These are phyloP conservation scores for Anthoscopus minutus DNA, from an alignment of 2,113 vertebrate genomes.

Conservation along the genomic window DNA sequence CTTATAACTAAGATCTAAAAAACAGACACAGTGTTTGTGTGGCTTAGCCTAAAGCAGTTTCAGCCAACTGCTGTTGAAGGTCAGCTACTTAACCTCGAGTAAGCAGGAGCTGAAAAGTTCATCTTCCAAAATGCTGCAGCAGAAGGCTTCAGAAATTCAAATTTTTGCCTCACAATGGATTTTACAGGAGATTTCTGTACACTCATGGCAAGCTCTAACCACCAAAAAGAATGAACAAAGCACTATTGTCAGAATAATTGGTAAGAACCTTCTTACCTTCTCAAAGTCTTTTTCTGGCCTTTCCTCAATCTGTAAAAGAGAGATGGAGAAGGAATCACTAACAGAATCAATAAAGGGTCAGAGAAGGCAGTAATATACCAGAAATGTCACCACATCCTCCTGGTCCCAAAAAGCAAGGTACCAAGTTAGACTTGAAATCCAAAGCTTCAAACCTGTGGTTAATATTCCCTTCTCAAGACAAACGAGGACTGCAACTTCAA, in stretches of 20 bases:
- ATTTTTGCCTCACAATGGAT: not conserved
- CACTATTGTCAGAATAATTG: not conserved
- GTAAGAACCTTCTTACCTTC: conserved; percentile 65
- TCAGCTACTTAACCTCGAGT: not conserved
- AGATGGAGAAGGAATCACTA: not conserved
- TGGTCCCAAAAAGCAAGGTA: not conserved
- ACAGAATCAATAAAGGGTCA: not conserved
- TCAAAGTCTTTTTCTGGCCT: conserved; percentile 79
- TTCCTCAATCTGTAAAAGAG: conserved; percentile 72
- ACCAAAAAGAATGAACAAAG: not conserved
- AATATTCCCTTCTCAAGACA: not conserved
- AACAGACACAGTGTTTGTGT: not conserved
- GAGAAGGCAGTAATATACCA: not conserved
- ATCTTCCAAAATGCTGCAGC: not conserved
- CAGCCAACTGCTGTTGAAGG: not conserved
- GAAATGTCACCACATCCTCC: not conserved
- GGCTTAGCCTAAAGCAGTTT: not conserved
- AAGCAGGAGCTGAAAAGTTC: not conserved
- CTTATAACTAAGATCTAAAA: not conserved
- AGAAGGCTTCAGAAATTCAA: not conserved
- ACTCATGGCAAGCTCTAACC: not conserved
- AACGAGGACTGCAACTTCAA: not conserved
- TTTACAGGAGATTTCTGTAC: not conserved
- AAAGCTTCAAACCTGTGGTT: not conserved
- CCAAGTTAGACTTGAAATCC: not conserved